phyloP scores from a whole-genome alignment of 2,113 vertebrate species.

The Microtus richardsoni region DNA sequence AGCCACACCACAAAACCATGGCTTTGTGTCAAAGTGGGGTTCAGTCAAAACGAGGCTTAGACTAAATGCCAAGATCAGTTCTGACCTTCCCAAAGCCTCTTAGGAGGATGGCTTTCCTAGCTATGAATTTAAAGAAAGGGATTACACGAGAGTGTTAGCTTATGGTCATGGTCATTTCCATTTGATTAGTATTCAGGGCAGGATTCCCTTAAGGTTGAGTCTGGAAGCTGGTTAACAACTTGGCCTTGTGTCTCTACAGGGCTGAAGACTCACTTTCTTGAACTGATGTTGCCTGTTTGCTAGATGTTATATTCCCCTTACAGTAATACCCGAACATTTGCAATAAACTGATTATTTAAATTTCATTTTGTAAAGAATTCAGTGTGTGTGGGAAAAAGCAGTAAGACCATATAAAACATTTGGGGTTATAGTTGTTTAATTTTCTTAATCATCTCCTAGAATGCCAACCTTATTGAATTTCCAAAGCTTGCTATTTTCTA shows the following conservation, averaged over 20 bases:
- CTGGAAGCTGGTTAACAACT: background rate
- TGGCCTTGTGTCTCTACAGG: background rate
- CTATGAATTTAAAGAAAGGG: background rate
- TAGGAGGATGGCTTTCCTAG: slow-evolving; percentile 32
- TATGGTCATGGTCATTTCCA: slow-evolving; percentile 1
- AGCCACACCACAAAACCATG: background rate
- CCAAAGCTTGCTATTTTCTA: slow-evolving; percentile 47
- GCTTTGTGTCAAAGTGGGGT: slow-evolving; percentile 4
- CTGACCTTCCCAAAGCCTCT: slow-evolving; percentile 20
- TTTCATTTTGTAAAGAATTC: slow-evolving; percentile 32
- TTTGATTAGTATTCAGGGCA: slow-evolving; percentile 53
- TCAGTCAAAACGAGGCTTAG: background rate
- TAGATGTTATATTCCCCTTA: background rate
- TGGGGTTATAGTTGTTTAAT: slow-evolving; percentile 41
- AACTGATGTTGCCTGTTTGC: background rate
- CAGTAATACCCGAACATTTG: slow-evolving; percentile 16
- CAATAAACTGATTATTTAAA: slow-evolving; percentile 39
- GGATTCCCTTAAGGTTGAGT: background rate
- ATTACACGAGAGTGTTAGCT: slow-evolving; percentile 14
- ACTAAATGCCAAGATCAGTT: background rate
- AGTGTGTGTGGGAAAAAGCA: slow-evolving; percentile 42
- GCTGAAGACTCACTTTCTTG: background rate
- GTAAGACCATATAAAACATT: slow-evolving; percentile 34
- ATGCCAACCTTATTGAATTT: slow-evolving; percentile 68
- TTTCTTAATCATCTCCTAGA: slow-evolving; percentile 42